Evolutionary conservation across 2,888 invertebrate species (phyloP).

Genomic region (Agriopis aurantiaria): DNA sequence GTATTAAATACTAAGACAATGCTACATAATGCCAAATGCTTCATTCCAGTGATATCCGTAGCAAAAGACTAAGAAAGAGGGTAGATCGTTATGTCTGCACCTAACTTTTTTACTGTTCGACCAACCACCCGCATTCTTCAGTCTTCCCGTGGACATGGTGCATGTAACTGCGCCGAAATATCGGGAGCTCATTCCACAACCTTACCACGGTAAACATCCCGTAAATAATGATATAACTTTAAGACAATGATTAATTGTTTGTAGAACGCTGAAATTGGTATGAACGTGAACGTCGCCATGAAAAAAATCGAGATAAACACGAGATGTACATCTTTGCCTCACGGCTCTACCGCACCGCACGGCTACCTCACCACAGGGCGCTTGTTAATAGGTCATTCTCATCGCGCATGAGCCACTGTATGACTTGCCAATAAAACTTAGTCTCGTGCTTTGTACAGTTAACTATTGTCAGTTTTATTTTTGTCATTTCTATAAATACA

Average conservation of each 20-base stretch:
- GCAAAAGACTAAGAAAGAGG: too few species aligned
- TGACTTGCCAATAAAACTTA: slow-evolving; percentile 48
- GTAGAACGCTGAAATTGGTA: too few species aligned
- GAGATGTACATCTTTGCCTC: slow-evolving; percentile 2
- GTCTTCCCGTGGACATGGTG: too few species aligned
- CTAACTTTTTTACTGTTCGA: too few species aligned
- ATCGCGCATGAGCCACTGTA: slow-evolving; percentile 35
- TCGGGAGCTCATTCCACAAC: too few species aligned
- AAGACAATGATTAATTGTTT: not conserved
- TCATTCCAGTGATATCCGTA: too few species aligned
- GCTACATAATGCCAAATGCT: too few species aligned
- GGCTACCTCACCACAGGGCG: slow-evolving; percentile 5
- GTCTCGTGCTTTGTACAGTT: slow-evolving; percentile 66
- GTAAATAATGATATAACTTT: too few species aligned
- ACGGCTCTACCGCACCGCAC: slow-evolving; percentile 5
- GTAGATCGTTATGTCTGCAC: too few species aligned
- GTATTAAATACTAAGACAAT: not conserved
- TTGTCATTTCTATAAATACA: slow-evolving; percentile 77
- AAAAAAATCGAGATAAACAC: slow-evolving; percentile 9
- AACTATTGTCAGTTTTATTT: slow-evolving; percentile 77
- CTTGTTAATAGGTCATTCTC: slow-evolving; percentile 39
- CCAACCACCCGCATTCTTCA: too few species aligned
- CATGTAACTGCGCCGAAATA: too few species aligned
- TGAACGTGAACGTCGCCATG: not conserved
- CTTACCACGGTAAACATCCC: too few species aligned